Conservation (phyloP, 2,113 vertebrate species). For the Hirundichthys speculiger region DNA sequence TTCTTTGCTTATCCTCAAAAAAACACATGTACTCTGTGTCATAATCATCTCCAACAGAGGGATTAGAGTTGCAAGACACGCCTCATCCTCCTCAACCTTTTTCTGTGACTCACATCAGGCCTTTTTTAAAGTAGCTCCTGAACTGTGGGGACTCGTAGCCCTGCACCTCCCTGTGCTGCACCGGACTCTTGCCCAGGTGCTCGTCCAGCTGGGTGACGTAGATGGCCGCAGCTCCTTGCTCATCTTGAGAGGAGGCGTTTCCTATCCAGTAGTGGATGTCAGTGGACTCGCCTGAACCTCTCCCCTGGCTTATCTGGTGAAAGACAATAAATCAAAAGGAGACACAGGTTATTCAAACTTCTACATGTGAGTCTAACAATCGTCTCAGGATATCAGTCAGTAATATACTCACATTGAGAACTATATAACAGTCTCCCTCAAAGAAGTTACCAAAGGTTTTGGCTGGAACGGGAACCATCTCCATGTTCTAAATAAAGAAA, state of each 20-base stretch:
- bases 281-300: constrained; percentile 51
- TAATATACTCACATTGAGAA: constrained; percentile 83
- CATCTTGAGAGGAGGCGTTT: constrained; percentile 85
- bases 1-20: constrained; percentile 28
- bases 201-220: constrained; percentile 86
- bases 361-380: background rate
- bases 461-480: constrained; percentile 85
- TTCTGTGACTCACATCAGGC: constrained; percentile 85
- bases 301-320: constrained; percentile 72
- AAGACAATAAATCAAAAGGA: background rate
- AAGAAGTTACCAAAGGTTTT: constrained; percentile 88
- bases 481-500: constrained; percentile 82
- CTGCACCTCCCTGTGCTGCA: constrained; percentile 90
- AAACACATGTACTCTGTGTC: constrained; percentile 33
- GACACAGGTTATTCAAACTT: background rate
- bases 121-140: constrained; percentile 89
- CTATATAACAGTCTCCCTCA: constrained; percentile 90
- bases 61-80: constrained; percentile 43
- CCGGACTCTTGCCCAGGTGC: constrained; percentile 77
- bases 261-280: constrained; percentile 93
- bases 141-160: constrained; percentile 85
- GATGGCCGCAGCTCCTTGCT: constrained; percentile 86
- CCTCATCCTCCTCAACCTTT: constrained; percentile 6
- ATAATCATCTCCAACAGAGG: constrained; percentile 41
- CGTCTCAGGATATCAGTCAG: constrained; percentile 15